Evolutionary conservation across 2,797 vertebrate genomes (phyloP).

Genomic region (Gymnothorax javanicus): DNA sequence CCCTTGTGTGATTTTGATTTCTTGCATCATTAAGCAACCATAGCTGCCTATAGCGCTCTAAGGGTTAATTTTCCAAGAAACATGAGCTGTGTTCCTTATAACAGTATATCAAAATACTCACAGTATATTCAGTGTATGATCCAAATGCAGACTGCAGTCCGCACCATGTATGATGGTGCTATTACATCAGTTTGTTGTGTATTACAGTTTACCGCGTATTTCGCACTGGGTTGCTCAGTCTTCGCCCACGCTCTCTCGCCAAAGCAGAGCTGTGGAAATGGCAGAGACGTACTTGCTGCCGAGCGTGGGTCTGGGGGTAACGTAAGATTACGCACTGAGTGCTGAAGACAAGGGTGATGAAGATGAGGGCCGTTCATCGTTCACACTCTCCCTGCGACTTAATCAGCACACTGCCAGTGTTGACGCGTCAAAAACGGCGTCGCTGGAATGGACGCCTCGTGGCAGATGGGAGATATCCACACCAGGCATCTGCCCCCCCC

Average conservation of each 20-base stretch:
- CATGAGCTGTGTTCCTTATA: too few relatives aligned
- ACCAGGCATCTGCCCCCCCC: conserved; percentile 16
- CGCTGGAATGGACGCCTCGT: not conserved
- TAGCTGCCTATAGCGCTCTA: too few relatives aligned
- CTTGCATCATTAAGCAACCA: too few relatives aligned
- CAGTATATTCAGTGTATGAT: too few relatives aligned
- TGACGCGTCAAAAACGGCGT: not conserved
- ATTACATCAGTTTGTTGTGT: not conserved
- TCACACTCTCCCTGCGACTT: not conserved
- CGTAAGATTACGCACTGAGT: not conserved
- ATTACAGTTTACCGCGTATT: not conserved
- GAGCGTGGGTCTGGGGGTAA: not conserved
- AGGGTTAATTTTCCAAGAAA: too few relatives aligned
- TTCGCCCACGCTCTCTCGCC: not conserved
- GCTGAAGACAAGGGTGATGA: not conserved
- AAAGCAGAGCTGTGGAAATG: not conserved
- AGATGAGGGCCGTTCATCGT: not conserved
- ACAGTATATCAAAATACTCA: too few relatives aligned
- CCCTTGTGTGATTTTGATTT: too few relatives aligned
- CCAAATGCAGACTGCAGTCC: too few relatives aligned
- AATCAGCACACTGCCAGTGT: not conserved
- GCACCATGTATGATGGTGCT: not conserved
- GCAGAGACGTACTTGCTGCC: too few relatives aligned
- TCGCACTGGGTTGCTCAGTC: not conserved
- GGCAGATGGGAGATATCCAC: conserved; percentile 17